Conservation (phyloP, 2,888 invertebrate genomes). For the Hyposoter dolosus region DNA sequence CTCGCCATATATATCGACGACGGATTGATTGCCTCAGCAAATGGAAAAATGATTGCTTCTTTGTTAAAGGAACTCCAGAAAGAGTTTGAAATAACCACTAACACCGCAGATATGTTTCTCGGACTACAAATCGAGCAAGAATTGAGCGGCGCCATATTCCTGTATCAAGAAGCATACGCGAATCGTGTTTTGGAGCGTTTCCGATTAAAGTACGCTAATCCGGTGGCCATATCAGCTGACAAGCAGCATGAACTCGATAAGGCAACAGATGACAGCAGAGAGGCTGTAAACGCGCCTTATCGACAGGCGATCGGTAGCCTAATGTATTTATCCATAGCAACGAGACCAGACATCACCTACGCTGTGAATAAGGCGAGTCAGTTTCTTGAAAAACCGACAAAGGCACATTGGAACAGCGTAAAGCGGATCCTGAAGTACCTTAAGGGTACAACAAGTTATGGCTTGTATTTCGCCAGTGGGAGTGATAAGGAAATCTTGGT, state of each 20-base stretch:
- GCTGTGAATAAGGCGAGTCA: slow-evolving; percentile 47
- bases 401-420: slow-evolving; percentile 41
- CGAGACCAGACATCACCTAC: slow-evolving; percentile 41
- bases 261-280: neutral
- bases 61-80: slow-evolving; percentile 26
- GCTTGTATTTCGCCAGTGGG: slow-evolving; percentile 12
- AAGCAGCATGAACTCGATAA: slow-evolving; percentile 16
- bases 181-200: slow-evolving; percentile 46
- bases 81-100: slow-evolving; percentile 54
- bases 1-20: slow-evolving; percentile 70
- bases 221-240: slow-evolving; percentile 49
- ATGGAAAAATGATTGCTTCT: slow-evolving; percentile 40
- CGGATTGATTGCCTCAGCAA: slow-evolving; percentile 65
- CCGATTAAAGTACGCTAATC: slow-evolving; percentile 68
- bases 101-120: slow-evolving; percentile 56
- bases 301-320: slow-evolving; percentile 48
- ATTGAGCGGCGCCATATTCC: too few species aligned
- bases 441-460: slow-evolving; percentile 36
- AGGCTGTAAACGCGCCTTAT: slow-evolving; percentile 35
- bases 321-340: slow-evolving; percentile 34
- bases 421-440: slow-evolving; percentile 19
- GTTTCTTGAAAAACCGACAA: slow-evolving; percentile 39
- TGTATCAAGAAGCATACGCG: too few species aligned
- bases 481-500: slow-evolving; percentile 10
- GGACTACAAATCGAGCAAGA: slow-evolving; percentile 47